These are phyloP conservation scores for Nebria salina DNA, from an alignment of 2,888 invertebrate genomes.

Conservation along the genomic window DNA sequence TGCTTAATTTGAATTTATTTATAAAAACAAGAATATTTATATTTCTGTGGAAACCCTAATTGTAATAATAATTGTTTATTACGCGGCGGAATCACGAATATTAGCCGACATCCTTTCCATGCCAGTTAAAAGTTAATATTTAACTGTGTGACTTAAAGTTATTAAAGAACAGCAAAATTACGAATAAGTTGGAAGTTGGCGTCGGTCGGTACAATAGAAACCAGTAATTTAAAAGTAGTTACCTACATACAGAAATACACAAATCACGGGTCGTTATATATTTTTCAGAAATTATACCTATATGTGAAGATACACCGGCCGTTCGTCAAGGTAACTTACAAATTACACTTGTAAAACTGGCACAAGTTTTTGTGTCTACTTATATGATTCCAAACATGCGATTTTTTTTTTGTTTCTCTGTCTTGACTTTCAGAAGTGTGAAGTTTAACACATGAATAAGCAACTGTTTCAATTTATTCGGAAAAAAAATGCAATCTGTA, in stretches of 20 bases:
- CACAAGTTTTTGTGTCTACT: conserved; percentile 14
- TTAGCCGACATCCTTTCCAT: not conserved
- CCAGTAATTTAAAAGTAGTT: conserved; percentile 44
- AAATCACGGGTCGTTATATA: conserved; percentile 42
- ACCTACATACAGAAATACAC: conserved; percentile 36
- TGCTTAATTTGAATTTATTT: too few relatives aligned
- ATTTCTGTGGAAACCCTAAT: not conserved
- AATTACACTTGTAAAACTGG: conserved; percentile 36
- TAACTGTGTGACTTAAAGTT: not conserved
- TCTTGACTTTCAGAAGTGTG: not conserved
- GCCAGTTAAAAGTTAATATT: not conserved
- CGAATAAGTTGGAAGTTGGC: conserved; percentile 10
- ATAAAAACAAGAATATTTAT: not conserved
- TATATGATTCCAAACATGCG: conserved; percentile 32
- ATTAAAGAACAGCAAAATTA: conserved; percentile 22
- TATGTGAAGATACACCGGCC: conserved; percentile 20
- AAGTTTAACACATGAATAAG: not conserved
- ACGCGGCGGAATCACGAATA: not conserved
- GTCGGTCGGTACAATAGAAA: conserved; percentile 24
- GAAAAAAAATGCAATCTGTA: not conserved
- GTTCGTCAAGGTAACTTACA: conserved; percentile 25
- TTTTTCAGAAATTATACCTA: conserved; percentile 29
- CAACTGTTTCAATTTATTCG: not conserved
- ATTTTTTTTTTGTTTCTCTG: conserved; percentile 7
- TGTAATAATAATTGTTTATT: not conserved